phyloP scores from a whole-genome alignment of 2,888 invertebrate species.

The Stenurella melanura region DNA sequence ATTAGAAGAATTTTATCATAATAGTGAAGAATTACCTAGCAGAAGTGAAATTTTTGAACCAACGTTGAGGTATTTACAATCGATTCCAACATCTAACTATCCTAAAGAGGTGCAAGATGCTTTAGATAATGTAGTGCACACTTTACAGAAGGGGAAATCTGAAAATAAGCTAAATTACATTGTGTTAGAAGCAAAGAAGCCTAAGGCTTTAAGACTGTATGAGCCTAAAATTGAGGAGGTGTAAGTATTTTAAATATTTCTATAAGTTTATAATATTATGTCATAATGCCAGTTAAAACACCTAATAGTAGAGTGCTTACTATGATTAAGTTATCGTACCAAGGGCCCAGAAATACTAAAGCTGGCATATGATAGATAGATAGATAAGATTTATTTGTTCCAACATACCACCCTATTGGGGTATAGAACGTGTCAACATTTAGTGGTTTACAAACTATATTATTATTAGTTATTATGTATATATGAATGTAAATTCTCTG shows the following conservation, averaged over 20 bases:
- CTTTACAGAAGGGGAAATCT: slow-evolving; percentile 75
- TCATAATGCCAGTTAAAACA: no score
- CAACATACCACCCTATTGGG: no score
- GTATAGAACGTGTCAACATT: no score
- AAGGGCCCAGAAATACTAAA: no score
- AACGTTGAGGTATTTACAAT: slow-evolving; percentile 76
- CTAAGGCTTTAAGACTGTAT: slow-evolving; percentile 87
- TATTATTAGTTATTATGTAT: no score
- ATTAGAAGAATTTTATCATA: slow-evolving; percentile 77
- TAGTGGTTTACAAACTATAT: no score
- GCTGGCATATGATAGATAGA: no score
- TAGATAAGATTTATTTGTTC: no score
- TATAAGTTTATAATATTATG: no score
- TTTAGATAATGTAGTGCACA: slow-evolving; percentile 72
- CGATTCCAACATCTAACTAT: slow-evolving; percentile 78
- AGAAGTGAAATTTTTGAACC: slow-evolving; percentile 74
- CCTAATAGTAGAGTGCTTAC: no score
- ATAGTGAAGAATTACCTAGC: slow-evolving; percentile 71
- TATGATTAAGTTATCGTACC: no score
- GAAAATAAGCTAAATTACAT: slow-evolving; percentile 78
- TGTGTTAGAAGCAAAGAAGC: slow-evolving; percentile 80
- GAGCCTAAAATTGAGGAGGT: slow-evolving; percentile 91
- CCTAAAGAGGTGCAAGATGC: slow-evolving; percentile 76
- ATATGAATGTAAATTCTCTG: no score
- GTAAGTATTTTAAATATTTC: slow-evolving; percentile 74